phyloP scores from a whole-genome alignment of 2,113 vertebrate genomes.

The Brienomyrus longianalis region DNA sequence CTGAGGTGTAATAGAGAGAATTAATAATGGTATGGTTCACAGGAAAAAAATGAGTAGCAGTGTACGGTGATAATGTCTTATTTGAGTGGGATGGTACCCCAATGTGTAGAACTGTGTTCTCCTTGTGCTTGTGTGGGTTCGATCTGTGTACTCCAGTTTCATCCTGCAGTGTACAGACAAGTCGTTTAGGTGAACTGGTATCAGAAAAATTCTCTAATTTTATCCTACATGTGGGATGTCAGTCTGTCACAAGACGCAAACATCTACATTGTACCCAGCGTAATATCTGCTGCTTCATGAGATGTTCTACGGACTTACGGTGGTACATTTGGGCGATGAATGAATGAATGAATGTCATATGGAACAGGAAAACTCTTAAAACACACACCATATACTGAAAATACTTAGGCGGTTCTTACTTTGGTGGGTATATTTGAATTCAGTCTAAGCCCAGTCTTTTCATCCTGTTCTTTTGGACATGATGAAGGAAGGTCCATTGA shows the following conservation, averaged over 20 bases:
- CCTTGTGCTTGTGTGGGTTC: background rate
- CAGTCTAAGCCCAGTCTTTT: background rate
- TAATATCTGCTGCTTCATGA: background rate
- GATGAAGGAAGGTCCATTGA: background rate
- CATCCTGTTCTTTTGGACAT: background rate
- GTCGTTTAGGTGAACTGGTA: background rate
- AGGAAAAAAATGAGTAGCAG: background rate
- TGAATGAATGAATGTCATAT: background rate
- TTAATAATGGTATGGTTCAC: background rate
- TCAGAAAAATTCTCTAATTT: background rate
- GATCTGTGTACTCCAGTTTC: background rate
- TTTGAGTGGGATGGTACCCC: background rate
- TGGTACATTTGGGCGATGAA: background rate
- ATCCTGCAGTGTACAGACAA: background rate
- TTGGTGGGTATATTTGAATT: background rate
- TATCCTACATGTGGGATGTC: background rate
- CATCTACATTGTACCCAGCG: background rate
- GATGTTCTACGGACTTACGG: background rate
- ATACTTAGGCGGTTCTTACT: background rate
- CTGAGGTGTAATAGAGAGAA: background rate
- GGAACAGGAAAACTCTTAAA: background rate
- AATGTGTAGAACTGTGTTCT: background rate
- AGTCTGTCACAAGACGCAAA: background rate
- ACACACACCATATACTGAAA: background rate
- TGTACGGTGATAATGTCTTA: background rate